Conservation (phyloP, 2,113 vertebrate genomes). For the Plecotus auritus region DNA sequence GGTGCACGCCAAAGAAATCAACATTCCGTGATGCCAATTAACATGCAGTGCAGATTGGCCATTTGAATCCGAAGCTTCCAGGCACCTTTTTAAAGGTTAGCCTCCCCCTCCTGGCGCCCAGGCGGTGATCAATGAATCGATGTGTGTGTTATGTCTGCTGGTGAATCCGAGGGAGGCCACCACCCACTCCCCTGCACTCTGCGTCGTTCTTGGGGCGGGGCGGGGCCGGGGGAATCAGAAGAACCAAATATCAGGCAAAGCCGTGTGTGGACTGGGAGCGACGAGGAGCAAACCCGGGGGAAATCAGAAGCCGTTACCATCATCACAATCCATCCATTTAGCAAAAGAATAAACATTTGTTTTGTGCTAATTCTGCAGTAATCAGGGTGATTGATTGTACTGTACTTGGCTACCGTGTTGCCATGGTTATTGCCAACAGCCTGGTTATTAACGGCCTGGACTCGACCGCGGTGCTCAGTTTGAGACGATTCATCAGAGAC, state of each 20-base stretch:
- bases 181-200: background rate
- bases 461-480: constrained; percentile 72
- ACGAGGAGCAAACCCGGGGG: constrained; percentile 67
- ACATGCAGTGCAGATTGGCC: background rate
- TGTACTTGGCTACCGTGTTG: constrained; percentile 81
- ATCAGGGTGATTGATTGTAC: constrained; percentile 85
- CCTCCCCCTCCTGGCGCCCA: background rate
- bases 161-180: background rate
- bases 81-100: constrained; percentile 45
- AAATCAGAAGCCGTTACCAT: constrained; percentile 76
- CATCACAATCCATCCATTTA: constrained; percentile 78
- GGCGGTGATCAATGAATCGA: constrained; percentile 55
- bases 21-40: background rate
- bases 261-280: constrained; percentile 9
- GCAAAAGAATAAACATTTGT: constrained; percentile 85
- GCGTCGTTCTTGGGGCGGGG: background rate
- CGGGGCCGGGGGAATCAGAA: background rate
- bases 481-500: constrained; percentile 64
- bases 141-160: constrained; percentile 14
- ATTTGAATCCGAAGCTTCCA: background rate
- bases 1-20: background rate
- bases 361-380: constrained; percentile 85
- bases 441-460: constrained; percentile 80
- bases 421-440: constrained; percentile 84
- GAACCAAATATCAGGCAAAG: background rate